Base-by-base conservation (phyloP, 2,113 vertebrate genomes). In the Hippocampus abdominalis region DNA sequence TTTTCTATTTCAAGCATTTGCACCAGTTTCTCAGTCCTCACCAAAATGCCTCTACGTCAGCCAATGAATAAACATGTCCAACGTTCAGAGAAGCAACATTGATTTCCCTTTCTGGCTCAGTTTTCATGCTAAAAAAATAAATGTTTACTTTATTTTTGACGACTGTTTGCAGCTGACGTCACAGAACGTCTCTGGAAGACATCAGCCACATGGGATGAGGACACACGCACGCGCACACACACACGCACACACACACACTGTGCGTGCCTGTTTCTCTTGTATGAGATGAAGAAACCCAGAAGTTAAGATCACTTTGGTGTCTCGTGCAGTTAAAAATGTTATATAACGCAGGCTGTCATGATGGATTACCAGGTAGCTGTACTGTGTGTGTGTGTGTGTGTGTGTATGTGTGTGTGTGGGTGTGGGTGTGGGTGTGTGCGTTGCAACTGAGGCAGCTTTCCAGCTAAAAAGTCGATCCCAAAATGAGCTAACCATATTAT, bases 401-500 rank as follows among this genome's bases (percentile, higher is more conserved):
- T 7, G 62, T 20, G 61, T 9, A 39, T 44, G 62, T n/a, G 62
- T 23, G 40, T 32, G 46, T 53, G 25, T 27, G 11, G 11, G 5
- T n/a, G 10, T 40, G 62, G 9, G 62, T 20, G 62, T 21, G 62
- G 25, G 62, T 13, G 62, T n/a, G 39, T 20, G 42, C 32, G 13
- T 20, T 76, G 67, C 74, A 72, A 69, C 71, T 64, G 74, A 44
- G 49, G 13, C 56, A 59, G 25, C 13, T 13, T 16, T 29, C 3
- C 51, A 53, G 8, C 51, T 53, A n/a, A n/a, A 53, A 53, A 53
- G 21, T n/a, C 8, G 3, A 53, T 2, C 51, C 3, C 21, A 10
- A 53, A 23, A 53, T 53, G 1, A 53, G 10, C 9, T 53, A 49
- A 49, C 48, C 48, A 49, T 6, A 18, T 18, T 18, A 20, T 49